These are phyloP conservation scores for Notarius lentiginosus DNA, from an alignment of 2,113 vertebrate species.

Conservation along the genomic window DNA sequence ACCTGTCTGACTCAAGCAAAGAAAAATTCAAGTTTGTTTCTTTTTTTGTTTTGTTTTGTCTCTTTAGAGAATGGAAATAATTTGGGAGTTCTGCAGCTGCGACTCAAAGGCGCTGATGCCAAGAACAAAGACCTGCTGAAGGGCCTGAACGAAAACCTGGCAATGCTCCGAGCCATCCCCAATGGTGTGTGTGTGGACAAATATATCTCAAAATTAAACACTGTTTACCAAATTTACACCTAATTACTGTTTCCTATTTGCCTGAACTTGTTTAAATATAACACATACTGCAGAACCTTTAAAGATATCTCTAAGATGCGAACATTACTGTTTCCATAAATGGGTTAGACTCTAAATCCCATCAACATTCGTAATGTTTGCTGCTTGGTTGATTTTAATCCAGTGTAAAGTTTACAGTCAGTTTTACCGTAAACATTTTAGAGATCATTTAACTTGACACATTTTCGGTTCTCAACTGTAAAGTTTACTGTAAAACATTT, in stretches of 20 bases:
- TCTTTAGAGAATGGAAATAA: conserved; percentile 76
- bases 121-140: conserved; percentile 81
- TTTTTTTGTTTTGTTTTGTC: conserved; percentile 24
- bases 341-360: background rate
- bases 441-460: background rate
- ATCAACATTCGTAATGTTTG: background rate
- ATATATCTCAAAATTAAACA: background rate
- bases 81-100: conserved; percentile 75
- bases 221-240: background rate
- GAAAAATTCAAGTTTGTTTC: background rate
- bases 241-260: background rate
- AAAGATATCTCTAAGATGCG: background rate
- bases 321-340: background rate
- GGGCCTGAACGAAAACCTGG: conserved; percentile 84
- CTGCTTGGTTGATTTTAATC: background rate
- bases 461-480: background rate
- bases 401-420: too few relatives aligned
- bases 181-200: conserved; percentile 73
- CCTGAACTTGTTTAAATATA: background rate
- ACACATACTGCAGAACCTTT: background rate
- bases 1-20: background rate
- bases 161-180: conserved; percentile 83
- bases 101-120: conserved; percentile 78
- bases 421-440: background rate
- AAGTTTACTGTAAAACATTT: background rate